phyloP scores from a whole-genome alignment of 2,113 vertebrate genomes.

The Cettia cetti region DNA sequence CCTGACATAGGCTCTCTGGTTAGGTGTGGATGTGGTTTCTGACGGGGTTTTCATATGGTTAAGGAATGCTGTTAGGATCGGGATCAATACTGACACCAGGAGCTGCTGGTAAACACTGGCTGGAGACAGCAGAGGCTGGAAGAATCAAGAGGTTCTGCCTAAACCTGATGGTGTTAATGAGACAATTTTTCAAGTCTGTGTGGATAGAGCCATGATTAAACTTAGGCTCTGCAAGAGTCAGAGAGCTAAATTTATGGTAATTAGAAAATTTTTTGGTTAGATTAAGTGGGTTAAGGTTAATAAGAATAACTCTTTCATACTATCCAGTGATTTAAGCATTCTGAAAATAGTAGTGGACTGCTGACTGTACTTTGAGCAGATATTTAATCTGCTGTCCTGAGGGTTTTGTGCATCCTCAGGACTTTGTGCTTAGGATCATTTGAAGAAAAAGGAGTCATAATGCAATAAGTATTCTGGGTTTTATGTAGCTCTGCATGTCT shows the following conservation, averaged over 20 bases:
- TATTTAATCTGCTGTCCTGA: not conserved
- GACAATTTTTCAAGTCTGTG: not conserved
- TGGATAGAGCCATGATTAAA: not conserved
- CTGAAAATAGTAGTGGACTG: not conserved
- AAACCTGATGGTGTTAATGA: not conserved
- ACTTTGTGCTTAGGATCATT: not conserved
- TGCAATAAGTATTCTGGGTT: not conserved
- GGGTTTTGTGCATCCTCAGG: not conserved
- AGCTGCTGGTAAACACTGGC: not conserved
- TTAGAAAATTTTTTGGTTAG: not conserved
- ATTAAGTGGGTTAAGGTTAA: not conserved
- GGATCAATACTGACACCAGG: not conserved
- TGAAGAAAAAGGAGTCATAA: not conserved
- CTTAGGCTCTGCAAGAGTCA: not conserved
- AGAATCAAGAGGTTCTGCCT: not conserved
- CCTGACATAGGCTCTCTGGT: not conserved
- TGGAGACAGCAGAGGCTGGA: not conserved
- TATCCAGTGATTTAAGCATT: not conserved
- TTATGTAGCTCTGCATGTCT: not conserved
- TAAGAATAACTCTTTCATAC: not conserved
- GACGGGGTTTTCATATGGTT: not conserved
- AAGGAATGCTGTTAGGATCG: not conserved
- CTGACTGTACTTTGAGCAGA: not conserved
- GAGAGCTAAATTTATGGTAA: not conserved
- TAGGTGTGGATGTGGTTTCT: not conserved